phyloP scores from a whole-genome alignment of 2,113 vertebrate species.

The Cynopterus brachyotis region DNA sequence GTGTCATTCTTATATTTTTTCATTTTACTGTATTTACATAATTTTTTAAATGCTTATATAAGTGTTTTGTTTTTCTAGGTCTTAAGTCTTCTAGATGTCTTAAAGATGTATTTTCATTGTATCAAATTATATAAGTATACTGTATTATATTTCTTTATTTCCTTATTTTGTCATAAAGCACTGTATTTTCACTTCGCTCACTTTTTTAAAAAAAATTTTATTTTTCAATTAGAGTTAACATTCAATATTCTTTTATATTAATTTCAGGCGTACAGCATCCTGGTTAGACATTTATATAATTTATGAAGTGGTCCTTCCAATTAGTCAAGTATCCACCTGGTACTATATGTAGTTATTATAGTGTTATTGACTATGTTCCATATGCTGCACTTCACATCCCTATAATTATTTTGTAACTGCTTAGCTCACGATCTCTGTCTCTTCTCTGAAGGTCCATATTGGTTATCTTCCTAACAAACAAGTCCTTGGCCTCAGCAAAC shows the following conservation, averaged over 20 bases:
- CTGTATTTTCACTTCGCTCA: conserved; percentile 27
- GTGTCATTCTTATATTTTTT: background rate
- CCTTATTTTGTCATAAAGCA: background rate
- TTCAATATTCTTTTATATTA: too few species aligned
- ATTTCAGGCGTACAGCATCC: too few species aligned
- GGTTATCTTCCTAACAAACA: conserved; percentile 99
- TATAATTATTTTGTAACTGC: background rate
- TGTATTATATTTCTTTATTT: background rate
- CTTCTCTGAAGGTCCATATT: conserved; percentile 92
- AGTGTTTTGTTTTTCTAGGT: conserved; percentile 9
- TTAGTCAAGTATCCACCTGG: too few species aligned
- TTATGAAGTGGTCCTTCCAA: too few species aligned
- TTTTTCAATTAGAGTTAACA: too few species aligned
- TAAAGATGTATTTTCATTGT: background rate
- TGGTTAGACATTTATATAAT: too few species aligned
- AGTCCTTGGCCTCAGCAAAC: conserved; percentile 98
- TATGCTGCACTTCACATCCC: too few species aligned
- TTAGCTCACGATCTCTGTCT: conserved; percentile 62
- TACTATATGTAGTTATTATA: too few species aligned
- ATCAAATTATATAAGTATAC: background rate
- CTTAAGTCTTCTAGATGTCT: background rate
- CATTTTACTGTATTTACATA: background rate
- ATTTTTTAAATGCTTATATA: background rate
- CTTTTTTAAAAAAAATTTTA: background rate
- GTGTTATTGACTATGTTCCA: too few species aligned